Evolutionary conservation across 2,888 invertebrate genomes (phyloP), one percentile per base, ranked within the genome.

Genomic region (Drosophila setosimentum): DNA sequence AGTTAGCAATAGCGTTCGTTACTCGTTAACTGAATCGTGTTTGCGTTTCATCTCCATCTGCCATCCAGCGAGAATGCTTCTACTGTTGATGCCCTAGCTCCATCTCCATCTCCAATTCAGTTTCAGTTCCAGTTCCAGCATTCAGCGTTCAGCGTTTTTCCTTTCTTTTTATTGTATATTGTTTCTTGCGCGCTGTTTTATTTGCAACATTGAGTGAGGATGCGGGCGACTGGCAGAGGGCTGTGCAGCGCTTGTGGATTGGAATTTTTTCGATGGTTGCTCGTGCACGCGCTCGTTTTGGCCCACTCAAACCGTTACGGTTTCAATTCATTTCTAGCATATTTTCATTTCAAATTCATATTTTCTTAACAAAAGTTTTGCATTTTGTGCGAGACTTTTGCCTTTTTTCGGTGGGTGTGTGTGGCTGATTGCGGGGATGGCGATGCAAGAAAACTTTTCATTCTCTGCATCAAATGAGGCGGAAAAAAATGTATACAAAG

Each of bases 321-420:
- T 81, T 89, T 87, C 87, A 87, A 87, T 87, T 87, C 87, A 89
- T 87, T 89, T 87, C 85, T 81, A 87, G 87, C 81, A 87, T 87
- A 89, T 87, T 87, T 89, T 87, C 87, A 89, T 89, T 87, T 87
- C 82, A 78, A 87, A 89, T 87, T 87, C 87, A 87, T 87, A 87
- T 87, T 87, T 87, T 87, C 84, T 87, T 87, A 89, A 87, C 87
- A 89, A 87, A 87, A 89, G 83, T 89, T 89, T 87, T 81, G 81
- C 78, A 74, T 78, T 81, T 71, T 80, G 76, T 82, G 75, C 80
- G 62, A 70, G 75, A 74, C 76, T 86, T 79, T 85, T 87, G 73
- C 83, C 69, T 61, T 62, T 50, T 54, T 63, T 58, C 21, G 50
- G 27, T 27, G 35, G 57, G 53, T 40, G 8, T 27, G 18, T 63